Base-by-base conservation (phyloP, 2,797 vertebrate genomes). In the Xenopus petersii region DNA sequence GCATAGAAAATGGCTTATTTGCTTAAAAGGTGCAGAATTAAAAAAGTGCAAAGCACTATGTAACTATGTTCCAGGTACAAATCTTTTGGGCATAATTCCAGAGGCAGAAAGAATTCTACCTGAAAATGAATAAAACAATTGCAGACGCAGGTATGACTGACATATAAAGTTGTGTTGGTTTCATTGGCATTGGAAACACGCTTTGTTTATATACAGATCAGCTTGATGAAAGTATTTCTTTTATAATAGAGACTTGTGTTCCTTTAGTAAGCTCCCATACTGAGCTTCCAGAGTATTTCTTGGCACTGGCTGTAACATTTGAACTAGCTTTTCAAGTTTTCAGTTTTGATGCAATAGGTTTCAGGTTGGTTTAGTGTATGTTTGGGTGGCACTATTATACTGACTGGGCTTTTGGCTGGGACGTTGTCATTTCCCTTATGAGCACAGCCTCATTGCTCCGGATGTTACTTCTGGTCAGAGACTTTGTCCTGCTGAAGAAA, bases 311-410 rank as follows among this genome's bases (percentile, higher is more conserved):
- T 69, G 46, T 73, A 56, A 17, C 15, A n/a, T 59, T 21, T 46
- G 42, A 74, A 79, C 71, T 51, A 11, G 76, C 71, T 64, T 67
- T 70, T 65, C 76, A 46, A 16, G 71, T 74, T 79, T 54, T 17
- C 12, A 24, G 42, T 30, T 17, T 30, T 30, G 26, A 63, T 51
- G 16, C 12, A n/a, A 15, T 11, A 36, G 21, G 63, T 48, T 69
- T 56, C 17, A 12, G 54, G 66, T 51, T 64, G 76, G 48, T 64
- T 49, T 46, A n/a, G 16, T 16, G 21, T 72, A 16, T 61, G 36
- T 64, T 65, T 74, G 76, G 71, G 66, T 79, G 76, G 76, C 67
- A 74, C 76, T 67, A 16, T 60, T 54, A 15, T 65, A 61, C 11
- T 78, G 70, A 69, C 36, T 67, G 70, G 56, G 54, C 5, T 56